Conservation (phyloP, 2,113 vertebrate species). For the Acrocephalus kingi region DNA sequence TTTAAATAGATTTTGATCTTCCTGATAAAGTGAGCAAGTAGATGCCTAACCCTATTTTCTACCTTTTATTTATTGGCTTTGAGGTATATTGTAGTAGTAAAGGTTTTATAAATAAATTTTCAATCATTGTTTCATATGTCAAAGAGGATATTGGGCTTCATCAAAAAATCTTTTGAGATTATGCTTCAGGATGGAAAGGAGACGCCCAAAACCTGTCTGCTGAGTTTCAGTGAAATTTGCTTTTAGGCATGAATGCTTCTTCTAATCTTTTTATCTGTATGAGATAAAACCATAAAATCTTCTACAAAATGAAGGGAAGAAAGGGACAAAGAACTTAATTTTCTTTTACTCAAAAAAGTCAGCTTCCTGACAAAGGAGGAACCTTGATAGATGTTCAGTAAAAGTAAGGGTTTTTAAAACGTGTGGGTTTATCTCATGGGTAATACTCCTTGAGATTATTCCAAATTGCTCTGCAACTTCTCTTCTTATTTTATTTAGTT, state of each 20-base stretch:
- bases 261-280: not conserved
- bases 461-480: not conserved
- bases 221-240: not conserved
- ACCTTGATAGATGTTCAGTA: not conserved
- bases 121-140: not conserved
- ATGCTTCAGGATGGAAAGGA: not conserved
- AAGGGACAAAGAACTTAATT: not conserved
- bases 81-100: not conserved
- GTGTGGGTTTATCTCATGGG: not conserved
- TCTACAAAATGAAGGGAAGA: not conserved
- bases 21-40: not conserved
- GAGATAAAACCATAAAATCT: not conserved
- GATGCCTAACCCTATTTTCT: not conserved
- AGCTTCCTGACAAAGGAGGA: not conserved
- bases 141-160: not conserved
- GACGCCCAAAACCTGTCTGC: not conserved
- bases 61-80: not conserved
- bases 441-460: not conserved
- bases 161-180: not conserved
- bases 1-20: not conserved
- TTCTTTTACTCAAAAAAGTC: not conserved
- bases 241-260: not conserved
- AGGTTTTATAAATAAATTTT: not conserved
- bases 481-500: not conserved
- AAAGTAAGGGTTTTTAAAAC: not conserved